phyloP scores from a whole-genome alignment of 1,140 invertebrate species.

The Cyclargus thomasi region DNA sequence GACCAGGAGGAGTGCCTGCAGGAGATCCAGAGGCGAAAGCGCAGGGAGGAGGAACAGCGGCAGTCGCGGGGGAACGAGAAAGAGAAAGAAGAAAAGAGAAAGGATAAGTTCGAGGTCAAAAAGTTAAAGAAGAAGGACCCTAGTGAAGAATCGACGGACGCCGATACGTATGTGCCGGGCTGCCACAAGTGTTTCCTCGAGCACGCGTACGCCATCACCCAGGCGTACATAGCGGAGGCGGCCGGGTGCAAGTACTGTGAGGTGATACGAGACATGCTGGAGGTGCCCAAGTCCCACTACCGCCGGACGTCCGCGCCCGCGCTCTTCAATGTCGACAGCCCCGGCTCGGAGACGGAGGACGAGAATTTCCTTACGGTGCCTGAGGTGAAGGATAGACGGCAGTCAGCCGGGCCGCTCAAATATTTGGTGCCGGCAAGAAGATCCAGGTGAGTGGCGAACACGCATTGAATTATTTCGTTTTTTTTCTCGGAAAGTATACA shows the following conservation, averaged over 20 bases:
- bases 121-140: conserved; percentile 55
- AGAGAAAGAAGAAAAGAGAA: conserved; percentile 42
- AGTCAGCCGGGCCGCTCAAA: conserved; percentile 66
- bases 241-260: conserved; percentile 70
- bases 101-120: conserved; percentile 50
- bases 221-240: conserved; percentile 66
- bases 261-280: conserved; percentile 67
- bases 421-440: conserved; percentile 57
- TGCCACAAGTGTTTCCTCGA: conserved; percentile 74
- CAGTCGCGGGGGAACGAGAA: conserved; percentile 24
- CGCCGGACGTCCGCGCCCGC: conserved; percentile 65
- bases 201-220: conserved; percentile 67
- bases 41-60: conserved; percentile 56
- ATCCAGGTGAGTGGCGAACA: conserved; percentile 58
- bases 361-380: conserved; percentile 51
- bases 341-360: conserved; percentile 48
- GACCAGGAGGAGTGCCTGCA: conserved; percentile 72
- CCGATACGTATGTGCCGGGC: conserved; percentile 57
- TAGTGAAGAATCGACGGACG: conserved; percentile 69
- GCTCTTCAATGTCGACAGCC: conserved; percentile 50
- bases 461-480: too few relatives aligned
- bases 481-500: too few relatives aligned
- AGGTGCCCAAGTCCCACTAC: conserved; percentile 51
- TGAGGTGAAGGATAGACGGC: conserved; percentile 53
- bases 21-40: conserved; percentile 60